Percentiles rank a stretch among this genome's conserved stretches.
Evolutionary conservation across 2,113 vertebrate genomes (phyloP).

Genomic region (Echinops telfairi): DNA sequence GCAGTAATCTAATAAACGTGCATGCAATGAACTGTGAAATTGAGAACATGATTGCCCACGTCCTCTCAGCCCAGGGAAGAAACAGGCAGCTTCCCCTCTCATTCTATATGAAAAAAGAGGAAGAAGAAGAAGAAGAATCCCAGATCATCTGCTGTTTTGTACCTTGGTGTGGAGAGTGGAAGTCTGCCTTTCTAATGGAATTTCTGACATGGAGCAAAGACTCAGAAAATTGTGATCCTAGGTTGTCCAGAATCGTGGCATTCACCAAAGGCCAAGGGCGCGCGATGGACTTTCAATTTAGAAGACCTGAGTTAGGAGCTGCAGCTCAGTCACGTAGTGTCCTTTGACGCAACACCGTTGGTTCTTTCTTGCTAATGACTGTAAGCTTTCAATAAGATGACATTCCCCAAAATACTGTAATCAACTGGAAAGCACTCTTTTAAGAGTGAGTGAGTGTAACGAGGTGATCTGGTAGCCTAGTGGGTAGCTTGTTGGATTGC

Average conservation of each 20-base stretch:
- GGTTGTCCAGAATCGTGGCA: background rate
- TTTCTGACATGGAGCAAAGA: background rate
- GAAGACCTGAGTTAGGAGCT: background rate
- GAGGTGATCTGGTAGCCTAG: no score
- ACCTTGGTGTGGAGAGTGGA: conserved; percentile 2
- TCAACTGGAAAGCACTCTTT: background rate
- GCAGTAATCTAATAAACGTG: conserved; percentile 66
- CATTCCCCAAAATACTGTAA: background rate
- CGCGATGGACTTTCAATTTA: background rate
- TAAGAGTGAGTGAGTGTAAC: background rate
- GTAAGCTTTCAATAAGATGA: background rate
- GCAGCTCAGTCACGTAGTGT: background rate
- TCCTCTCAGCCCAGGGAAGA: conserved; percentile 62
- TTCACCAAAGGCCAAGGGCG: background rate
- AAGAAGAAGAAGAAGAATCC: background rate
- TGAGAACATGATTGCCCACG: conserved; percentile 65
- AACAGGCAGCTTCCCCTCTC: conserved; percentile 15
- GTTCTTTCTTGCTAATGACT: background rate
- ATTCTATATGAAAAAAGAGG: conserved; percentile 46
- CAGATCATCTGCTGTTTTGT: conserved; percentile 41
- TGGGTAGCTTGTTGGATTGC: no score
- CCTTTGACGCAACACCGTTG: background rate
- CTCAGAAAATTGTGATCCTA: background rate
- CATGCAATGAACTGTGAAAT: conserved; percentile 70
- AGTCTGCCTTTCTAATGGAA: background rate